A percentile compares a stretch with the other conserved stretches of the same genome.
Conservation (phyloP, 2,888 invertebrate species). For the Neoascia interrupta region DNA sequence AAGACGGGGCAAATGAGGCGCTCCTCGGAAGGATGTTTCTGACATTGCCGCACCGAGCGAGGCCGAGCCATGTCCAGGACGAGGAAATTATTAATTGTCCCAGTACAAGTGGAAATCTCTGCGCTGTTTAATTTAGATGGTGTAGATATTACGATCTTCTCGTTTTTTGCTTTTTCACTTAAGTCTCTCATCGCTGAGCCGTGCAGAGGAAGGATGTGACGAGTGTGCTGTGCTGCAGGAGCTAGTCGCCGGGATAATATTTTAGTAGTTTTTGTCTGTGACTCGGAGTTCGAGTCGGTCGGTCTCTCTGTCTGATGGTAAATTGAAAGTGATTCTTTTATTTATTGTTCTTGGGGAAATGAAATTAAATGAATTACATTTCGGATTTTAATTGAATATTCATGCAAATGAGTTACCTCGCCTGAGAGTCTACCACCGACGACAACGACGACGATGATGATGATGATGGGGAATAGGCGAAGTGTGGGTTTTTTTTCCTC, state of each 20-base stretch:
- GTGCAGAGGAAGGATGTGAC: not conserved
- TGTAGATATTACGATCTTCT: conserved; percentile 37
- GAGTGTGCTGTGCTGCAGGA: not conserved
- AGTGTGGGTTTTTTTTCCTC: too few relatives aligned
- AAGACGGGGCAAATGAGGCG: not conserved
- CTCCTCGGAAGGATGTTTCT: conserved; percentile 42
- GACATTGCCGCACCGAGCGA: conserved; percentile 27
- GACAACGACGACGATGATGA: too few relatives aligned
- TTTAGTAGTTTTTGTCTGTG: conserved; percentile 41
- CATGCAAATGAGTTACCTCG: conserved; percentile 63
- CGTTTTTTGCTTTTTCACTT: not conserved
- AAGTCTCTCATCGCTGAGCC: conserved; percentile 5
- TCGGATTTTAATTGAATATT: conserved; percentile 59
- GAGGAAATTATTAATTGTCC: conserved; percentile 64
- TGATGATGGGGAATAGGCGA: too few relatives aligned
- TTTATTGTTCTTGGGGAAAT: conserved; percentile 32
- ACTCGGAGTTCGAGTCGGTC: not conserved
- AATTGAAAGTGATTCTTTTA: conserved; percentile 65
- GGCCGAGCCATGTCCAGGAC: conserved; percentile 11
- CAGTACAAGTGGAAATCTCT: conserved; percentile 56
- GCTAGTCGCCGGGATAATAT: conserved; percentile 27
- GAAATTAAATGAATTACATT: conserved; percentile 63
- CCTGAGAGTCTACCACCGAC: too few relatives aligned
- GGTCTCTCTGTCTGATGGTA: conserved; percentile 41
- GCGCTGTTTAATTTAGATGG: conserved; percentile 61